Percentiles rank a stretch among this genome's conserved stretches.
Conservation (phyloP, 1,140 invertebrate genomes). For the Aphaenogaster floridana region DNA sequence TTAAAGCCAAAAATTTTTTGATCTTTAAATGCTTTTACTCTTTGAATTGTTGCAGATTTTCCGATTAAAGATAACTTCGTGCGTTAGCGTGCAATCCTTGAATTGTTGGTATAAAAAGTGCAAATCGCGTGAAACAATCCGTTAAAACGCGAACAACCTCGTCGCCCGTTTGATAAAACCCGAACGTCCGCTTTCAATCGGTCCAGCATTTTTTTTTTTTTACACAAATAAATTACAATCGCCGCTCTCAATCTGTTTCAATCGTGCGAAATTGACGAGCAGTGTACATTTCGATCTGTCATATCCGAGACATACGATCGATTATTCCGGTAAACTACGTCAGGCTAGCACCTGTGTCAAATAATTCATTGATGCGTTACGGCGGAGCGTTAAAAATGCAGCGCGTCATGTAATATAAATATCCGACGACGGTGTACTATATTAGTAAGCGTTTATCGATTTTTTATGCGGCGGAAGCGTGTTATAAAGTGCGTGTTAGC, state of each 20-base stretch:
- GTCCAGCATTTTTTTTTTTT: conserved; percentile 29
- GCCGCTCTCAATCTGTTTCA: conserved; percentile 53
- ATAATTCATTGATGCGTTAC: conserved; percentile 50
- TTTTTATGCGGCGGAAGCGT: background rate
- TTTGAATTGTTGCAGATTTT: conserved; percentile 14
- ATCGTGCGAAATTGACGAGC: conserved; percentile 61
- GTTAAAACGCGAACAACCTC: conserved; percentile 33
- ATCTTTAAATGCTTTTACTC: background rate
- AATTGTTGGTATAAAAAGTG: conserved; percentile 26
- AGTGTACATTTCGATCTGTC: conserved; percentile 44
- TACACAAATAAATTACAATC: conserved; percentile 59
- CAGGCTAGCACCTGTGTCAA: conserved; percentile 5
- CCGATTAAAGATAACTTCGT: conserved; percentile 23
- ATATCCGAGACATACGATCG: conserved; percentile 34
- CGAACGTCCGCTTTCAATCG: conserved; percentile 46
- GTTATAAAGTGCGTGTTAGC: background rate
- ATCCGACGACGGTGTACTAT: conserved; percentile 33
- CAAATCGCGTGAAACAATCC: conserved; percentile 39
- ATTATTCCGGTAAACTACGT: conserved; percentile 49
- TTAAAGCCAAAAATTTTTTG: background rate
- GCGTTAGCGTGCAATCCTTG: conserved; percentile 18
- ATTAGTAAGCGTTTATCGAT: conserved; percentile 51
- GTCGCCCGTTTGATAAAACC: conserved; percentile 27
- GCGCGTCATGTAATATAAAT: conserved; percentile 35
- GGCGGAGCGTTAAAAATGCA: conserved; percentile 51